Evolutionary conservation across 2,888 invertebrate genomes (phyloP).

Genomic region (Lithophane leautieri): DNA sequence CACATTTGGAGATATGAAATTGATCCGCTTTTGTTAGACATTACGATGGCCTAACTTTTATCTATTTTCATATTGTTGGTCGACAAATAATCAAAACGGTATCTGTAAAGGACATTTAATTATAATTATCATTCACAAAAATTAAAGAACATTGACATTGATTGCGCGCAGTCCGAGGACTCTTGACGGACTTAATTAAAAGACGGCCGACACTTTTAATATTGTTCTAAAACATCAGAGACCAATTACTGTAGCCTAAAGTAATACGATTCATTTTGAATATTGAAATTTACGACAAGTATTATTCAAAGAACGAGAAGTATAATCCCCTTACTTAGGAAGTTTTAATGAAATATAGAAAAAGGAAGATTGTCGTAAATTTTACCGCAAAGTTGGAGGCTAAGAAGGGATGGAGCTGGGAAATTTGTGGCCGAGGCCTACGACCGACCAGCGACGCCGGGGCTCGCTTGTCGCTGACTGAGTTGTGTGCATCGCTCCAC

Average conservation of each 20-base stretch:
- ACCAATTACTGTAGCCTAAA: slow-evolving; percentile 63
- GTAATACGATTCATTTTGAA: slow-evolving; percentile 63
- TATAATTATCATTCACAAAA: slow-evolving; percentile 35
- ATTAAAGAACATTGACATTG: slow-evolving; percentile 31
- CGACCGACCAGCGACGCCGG: slow-evolving; percentile 14
- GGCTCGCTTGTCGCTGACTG: slow-evolving; percentile 46
- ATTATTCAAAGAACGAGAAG: slow-evolving; percentile 70
- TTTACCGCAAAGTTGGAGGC: slow-evolving; percentile 70
- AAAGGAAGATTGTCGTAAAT: slow-evolving; percentile 73
- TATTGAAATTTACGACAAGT: slow-evolving; percentile 71
- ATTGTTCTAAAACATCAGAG: slow-evolving; percentile 60
- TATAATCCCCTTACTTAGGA: slow-evolving; percentile 73
- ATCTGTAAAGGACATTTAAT: slow-evolving; percentile 31
- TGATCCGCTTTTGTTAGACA: slow-evolving; percentile 43
- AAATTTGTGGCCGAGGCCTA: slow-evolving; percentile 59
- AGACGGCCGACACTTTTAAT: slow-evolving; percentile 58
- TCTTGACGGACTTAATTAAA: slow-evolving; percentile 61
- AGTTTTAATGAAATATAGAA: slow-evolving; percentile 80
- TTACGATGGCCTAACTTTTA: slow-evolving; percentile 39
- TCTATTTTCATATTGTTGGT: slow-evolving; percentile 27
- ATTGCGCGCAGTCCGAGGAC: slow-evolving; percentile 16
- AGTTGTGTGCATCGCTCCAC: slow-evolving; percentile 56
- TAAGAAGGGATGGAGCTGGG: slow-evolving; percentile 60
- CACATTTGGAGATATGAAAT: slow-evolving; percentile 47
- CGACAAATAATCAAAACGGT: slow-evolving; percentile 9